Evolutionary conservation across 2,797 vertebrate genomes (phyloP).

Genomic region (Hypotaenidia okinawae): DNA sequence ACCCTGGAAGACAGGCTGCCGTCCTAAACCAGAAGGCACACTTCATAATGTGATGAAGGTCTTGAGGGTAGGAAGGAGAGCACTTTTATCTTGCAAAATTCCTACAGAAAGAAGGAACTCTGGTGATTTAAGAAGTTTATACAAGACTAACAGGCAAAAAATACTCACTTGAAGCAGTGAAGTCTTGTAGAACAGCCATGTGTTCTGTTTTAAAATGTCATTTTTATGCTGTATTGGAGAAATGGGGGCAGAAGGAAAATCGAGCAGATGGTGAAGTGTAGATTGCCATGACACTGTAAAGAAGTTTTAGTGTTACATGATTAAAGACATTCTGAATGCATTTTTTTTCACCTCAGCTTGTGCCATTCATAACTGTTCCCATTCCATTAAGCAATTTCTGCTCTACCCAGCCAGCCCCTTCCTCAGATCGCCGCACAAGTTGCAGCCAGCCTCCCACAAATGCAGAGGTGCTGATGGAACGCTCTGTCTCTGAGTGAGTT

Average conservation of each 20-base stretch:
- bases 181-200: slow-evolving; percentile 37
- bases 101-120: background rate
- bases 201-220: slow-evolving; percentile 41
- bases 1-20: slow-evolving; percentile 3
- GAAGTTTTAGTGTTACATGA: slow-evolving; percentile 64
- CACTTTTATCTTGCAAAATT: slow-evolving; percentile 9
- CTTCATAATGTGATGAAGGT: background rate
- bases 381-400: slow-evolving; percentile 35
- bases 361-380: slow-evolving; percentile 45
- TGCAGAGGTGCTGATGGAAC: background rate
- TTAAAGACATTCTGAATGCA: slow-evolving; percentile 69
- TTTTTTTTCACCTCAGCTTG: background rate
- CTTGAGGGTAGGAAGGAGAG: background rate
- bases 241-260: slow-evolving; percentile 42
- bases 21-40: background rate
- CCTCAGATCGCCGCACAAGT: background rate
- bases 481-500: background rate
- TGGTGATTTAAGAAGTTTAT: slow-evolving; percentile 21
- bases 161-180: slow-evolving; percentile 5
- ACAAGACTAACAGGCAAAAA: slow-evolving; percentile 37
- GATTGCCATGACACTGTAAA: slow-evolving; percentile 58
- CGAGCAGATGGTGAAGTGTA: slow-evolving; percentile 47
- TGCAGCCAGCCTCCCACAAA: background rate
- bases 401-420: background rate
- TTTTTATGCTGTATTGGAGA: slow-evolving; percentile 56